A percentile compares a stretch with the other conserved stretches of the same genome.
These are phyloP conservation scores for Zosterops lateralis DNA, from an alignment of 2,113 vertebrate genomes.

Conservation along the genomic window DNA sequence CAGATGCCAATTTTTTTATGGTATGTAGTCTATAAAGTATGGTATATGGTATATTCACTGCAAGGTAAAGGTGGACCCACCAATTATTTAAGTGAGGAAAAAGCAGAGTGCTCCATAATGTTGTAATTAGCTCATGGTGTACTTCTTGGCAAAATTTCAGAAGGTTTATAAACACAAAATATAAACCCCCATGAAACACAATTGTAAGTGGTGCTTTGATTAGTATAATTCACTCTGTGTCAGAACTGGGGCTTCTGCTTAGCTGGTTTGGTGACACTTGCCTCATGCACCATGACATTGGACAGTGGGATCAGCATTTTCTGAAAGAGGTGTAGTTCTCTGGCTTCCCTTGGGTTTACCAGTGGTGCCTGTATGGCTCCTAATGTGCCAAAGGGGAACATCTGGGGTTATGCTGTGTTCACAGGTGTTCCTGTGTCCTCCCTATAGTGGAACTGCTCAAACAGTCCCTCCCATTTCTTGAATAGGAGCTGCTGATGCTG, in stretches of 20 bases:
- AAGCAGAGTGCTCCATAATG: background rate
- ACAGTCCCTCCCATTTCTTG: background rate
- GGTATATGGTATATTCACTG: background rate
- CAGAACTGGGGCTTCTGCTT: background rate
- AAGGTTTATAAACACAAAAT: background rate
- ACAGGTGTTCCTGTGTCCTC: background rate
- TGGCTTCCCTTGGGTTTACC: background rate
- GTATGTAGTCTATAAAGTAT: background rate
- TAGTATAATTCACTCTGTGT: background rate
- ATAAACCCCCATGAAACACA: background rate
- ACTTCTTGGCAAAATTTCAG: background rate
- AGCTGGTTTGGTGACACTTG: background rate
- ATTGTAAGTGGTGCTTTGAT: background rate
- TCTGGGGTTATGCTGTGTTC: background rate
- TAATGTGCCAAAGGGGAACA: background rate
- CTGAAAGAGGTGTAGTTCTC: accelerated
- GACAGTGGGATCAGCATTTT: background rate
- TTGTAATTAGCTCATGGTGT: background rate
- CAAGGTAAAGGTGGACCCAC: background rate
- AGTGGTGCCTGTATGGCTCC: accelerated
- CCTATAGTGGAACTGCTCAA: background rate
- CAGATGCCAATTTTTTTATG: background rate
- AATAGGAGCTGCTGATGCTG: background rate
- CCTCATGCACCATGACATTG: background rate
- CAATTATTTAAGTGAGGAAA: background rate